A percentile compares a stretch with the other conserved stretches of the same genome.
Conservation (phyloP, 1,140 invertebrate genomes). For the Drosophila aff. region DNA sequence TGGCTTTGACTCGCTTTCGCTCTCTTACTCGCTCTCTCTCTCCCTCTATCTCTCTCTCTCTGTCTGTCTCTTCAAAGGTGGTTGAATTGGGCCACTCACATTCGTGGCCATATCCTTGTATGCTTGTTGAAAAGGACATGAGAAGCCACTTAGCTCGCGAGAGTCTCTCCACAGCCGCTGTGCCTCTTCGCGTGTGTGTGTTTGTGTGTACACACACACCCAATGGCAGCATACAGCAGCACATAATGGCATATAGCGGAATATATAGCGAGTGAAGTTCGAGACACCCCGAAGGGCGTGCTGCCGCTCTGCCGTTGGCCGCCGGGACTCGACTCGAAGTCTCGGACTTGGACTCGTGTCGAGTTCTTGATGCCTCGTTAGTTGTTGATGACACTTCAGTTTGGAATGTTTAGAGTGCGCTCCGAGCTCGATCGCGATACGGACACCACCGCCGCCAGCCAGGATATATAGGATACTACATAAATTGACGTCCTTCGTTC, state of each 20-base stretch:
- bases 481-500: background rate
- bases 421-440: slow-evolving; percentile 20
- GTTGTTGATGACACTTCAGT: slow-evolving; percentile 85
- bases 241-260: slow-evolving; percentile 17
- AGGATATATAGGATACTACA: background rate
- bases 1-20: slow-evolving; percentile 6
- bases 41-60: slow-evolving; percentile 5
- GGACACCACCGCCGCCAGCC: background rate
- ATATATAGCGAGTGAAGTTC: background rate
- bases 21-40: slow-evolving; percentile 4
- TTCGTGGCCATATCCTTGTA: slow-evolving; percentile 43
- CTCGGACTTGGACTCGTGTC: slow-evolving; percentile 77
- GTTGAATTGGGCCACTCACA: slow-evolving; percentile 71
- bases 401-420: slow-evolving; percentile 84
- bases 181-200: slow-evolving; percentile 17
- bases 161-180: slow-evolving; percentile 56
- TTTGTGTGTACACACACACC: slow-evolving; percentile 49
- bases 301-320: slow-evolving; percentile 76
- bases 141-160: slow-evolving; percentile 84
- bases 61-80: slow-evolving; percentile 28
- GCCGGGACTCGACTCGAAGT: slow-evolving; percentile 17
- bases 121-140: slow-evolving; percentile 84
- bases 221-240: slow-evolving; percentile 68
- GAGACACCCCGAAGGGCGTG: slow-evolving; percentile 48
- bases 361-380: slow-evolving; percentile 85